Base-by-base conservation (phyloP, 2,888 invertebrate species). In the Meganola albula region DNA sequence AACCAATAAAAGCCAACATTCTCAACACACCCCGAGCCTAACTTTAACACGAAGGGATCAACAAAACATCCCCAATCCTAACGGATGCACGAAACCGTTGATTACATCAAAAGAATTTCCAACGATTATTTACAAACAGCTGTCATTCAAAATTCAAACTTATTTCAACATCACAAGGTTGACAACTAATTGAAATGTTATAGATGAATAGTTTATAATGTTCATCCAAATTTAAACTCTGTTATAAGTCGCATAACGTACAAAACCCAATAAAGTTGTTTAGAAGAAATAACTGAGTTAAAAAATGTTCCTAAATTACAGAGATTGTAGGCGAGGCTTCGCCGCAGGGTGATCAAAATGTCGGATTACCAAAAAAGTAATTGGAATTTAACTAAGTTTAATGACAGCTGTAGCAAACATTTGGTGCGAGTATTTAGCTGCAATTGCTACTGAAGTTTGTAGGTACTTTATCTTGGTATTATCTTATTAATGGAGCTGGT, bases 61-160 rank as follows among this genome's bases (percentile, higher is more conserved):
- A 28, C 21, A 22, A n/a, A n/a, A n/a, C n/a, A n/a, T 31, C 36
- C 31, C 52, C 45, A 50, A 38, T 49, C 44, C 45, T 40, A 51
- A 47, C 47, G 56, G 48, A 53, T 50, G 50, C 38, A 33, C 48
- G 39, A 46, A 58, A 48, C 58, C 51, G 58, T 53, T 57, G 55
- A 51, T 50, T 26, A 42, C 45, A 48, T 59, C 52, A 45, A 42
- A 43, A 31, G 35, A 27, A 51, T 44, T 40, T 34, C 32, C 37
- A 38, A 31, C 30, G 8, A 40, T 40, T 33, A 24, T 30, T 46
- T 43, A n/a, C n/a, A n/a, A n/a, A n/a, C n/a, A n/a, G n/a, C n/a
- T n/a, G n/a, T n/a, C n/a, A n/a, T n/a, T n/a, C n/a, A n/a, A n/a
- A n/a, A n/a, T n/a, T n/a, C n/a, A n/a, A n/a, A n/a, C n/a, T n/a